Conservation (phyloP, 2,797 vertebrate genomes). For the Gymnodraco acuticeps region DNA sequence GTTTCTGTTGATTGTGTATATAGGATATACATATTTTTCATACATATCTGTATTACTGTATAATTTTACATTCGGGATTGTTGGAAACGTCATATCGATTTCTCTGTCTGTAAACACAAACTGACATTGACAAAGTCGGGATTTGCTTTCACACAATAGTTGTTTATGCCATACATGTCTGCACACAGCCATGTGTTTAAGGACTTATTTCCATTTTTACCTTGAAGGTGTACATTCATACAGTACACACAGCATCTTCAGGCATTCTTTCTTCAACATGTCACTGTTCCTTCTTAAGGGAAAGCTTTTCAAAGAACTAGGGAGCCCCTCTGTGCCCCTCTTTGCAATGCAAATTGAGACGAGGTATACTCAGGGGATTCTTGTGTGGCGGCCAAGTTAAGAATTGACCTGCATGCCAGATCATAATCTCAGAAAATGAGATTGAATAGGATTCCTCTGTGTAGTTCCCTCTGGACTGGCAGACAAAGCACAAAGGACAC, state of each 20-base stretch:
- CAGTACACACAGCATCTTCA: slow-evolving; percentile 15
- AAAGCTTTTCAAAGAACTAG: slow-evolving; percentile 42
- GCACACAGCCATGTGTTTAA: slow-evolving; percentile 29
- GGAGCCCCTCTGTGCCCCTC: slow-evolving; percentile 41
- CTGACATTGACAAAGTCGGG: no score
- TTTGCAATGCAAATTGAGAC: slow-evolving; percentile 69
- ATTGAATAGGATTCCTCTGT: slow-evolving; percentile 65
- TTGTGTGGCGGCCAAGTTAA: slow-evolving; percentile 73
- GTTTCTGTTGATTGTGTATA: no score
- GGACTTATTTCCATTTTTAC: slow-evolving; percentile 50
- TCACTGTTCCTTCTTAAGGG: slow-evolving; percentile 54
- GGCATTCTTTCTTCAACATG: slow-evolving; percentile 42
- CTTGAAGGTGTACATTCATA: slow-evolving; percentile 29
- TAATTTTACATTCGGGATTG: no score
- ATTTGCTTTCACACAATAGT: slow-evolving; percentile 19
- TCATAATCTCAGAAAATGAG: slow-evolving; percentile 75
- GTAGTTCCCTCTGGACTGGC: slow-evolving; percentile 59
- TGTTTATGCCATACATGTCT: slow-evolving; percentile 12
- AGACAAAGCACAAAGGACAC: slow-evolving; percentile 68
- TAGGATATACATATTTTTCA: no score
- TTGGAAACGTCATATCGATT: no score
- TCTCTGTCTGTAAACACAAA: no score
- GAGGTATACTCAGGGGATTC: slow-evolving; percentile 74
- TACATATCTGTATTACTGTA: no score
- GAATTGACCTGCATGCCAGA: slow-evolving; percentile 75